phyloP scores from a whole-genome alignment of 2,888 invertebrate species.

The Mesorhabditis sp. region DNA sequence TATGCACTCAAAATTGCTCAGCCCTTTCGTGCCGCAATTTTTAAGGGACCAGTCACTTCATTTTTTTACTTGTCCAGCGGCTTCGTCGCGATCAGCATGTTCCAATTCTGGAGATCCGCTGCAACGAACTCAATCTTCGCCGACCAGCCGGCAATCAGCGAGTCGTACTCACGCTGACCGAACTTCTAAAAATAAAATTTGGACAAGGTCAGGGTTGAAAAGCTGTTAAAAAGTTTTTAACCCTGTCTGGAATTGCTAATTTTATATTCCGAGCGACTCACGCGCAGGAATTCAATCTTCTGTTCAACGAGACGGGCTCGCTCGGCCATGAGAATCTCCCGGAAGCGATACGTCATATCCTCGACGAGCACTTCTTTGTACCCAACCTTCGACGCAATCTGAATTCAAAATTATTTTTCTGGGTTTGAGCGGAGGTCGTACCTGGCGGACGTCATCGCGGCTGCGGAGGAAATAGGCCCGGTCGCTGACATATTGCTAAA shows the following conservation, averaged over 20 bases:
- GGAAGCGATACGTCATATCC: conserved; percentile 63
- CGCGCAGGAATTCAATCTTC: conserved; percentile 61
- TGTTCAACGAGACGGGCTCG: conserved; percentile 59
- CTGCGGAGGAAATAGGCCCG: conserved; percentile 63
- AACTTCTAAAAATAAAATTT: conserved; percentile 59
- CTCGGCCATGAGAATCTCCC: conserved; percentile 62
- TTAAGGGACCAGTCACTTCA: too few species aligned
- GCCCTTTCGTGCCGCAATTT: too few species aligned
- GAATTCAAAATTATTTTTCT: conserved; percentile 7
- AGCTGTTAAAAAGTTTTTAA: too few species aligned
- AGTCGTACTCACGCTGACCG: conserved; percentile 62
- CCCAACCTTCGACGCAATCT: conserved; percentile 62
- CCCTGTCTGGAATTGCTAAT: too few species aligned
- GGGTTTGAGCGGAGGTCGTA: conserved; percentile 26
- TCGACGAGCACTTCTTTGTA: conserved; percentile 62
- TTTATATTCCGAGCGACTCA: conserved; percentile 16
- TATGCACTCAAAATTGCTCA: too few species aligned
- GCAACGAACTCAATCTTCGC: conserved; percentile 60
- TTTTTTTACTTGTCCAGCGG: conserved; percentile 18
- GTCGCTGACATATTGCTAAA: conserved; percentile 62
- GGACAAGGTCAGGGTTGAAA: too few species aligned
- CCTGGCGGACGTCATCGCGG: conserved; percentile 60
- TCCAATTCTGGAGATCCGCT: conserved; percentile 62
- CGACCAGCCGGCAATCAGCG: conserved; percentile 63
- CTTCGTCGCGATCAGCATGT: conserved; percentile 55